Percentiles rank a stretch among this genome's conserved stretches.
Evolutionary conservation across 1,140 invertebrate genomes (phyloP).

Genomic region (Drosophila gunungcola): DNA sequence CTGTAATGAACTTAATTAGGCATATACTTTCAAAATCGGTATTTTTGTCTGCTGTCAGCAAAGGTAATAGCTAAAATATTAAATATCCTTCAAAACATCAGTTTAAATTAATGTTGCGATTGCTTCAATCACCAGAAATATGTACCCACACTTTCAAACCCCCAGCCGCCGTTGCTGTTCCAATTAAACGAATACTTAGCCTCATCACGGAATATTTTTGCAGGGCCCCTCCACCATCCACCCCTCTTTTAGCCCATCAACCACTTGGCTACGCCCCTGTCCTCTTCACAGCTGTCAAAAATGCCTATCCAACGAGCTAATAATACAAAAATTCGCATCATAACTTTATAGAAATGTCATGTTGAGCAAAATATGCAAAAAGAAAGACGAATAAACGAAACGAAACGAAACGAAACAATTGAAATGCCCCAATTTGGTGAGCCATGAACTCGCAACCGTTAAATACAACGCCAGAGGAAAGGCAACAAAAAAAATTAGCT

Average conservation of each 20-base stretch:
- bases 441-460: constrained; percentile 78
- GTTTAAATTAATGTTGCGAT: constrained; percentile 3
- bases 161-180: constrained; percentile 35
- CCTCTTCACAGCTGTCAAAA: constrained; percentile 70
- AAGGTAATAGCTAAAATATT: background rate
- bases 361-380: constrained; percentile 50
- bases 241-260: background rate
- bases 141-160: background rate
- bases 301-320: constrained; percentile 62
- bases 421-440: constrained; percentile 79
- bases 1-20: background rate
- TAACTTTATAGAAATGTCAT: constrained; percentile 67
- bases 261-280: constrained; percentile 25
- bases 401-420: constrained; percentile 52
- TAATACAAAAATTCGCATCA: constrained; percentile 74
- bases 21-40: background rate
- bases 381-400: constrained; percentile 20
- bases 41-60: background rate
- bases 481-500: constrained; percentile 66
- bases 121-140: constrained; percentile 5
- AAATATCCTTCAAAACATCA: constrained; percentile 12
- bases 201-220: constrained; percentile 22
- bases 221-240: background rate
- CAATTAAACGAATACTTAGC: constrained; percentile 54
- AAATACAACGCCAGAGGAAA: constrained; percentile 69